A percentile compares a stretch with the other conserved stretches of the same genome.
These are phyloP conservation scores for Blennius ocellaris DNA, from an alignment of 2,113 vertebrate genomes.

Conservation along the genomic window DNA sequence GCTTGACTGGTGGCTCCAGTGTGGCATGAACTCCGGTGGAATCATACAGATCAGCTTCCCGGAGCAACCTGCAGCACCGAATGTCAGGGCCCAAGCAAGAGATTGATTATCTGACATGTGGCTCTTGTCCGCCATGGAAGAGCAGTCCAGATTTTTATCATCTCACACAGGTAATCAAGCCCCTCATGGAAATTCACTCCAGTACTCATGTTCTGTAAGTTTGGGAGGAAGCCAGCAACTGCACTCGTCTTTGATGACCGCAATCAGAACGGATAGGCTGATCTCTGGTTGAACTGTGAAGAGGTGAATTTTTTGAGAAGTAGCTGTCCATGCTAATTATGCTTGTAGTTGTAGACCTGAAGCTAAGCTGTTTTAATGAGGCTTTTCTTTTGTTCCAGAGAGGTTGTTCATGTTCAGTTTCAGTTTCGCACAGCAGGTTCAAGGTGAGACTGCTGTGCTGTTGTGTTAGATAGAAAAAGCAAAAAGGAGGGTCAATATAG, in stretches of 20 bases:
- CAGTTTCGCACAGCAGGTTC: too few species aligned
- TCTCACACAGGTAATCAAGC: neutral
- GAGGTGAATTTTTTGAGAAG: too few species aligned
- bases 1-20: neutral
- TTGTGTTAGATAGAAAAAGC: too few species aligned
- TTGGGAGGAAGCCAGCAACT: neutral
- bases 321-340: too few species aligned
- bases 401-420: too few species aligned
- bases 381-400: too few species aligned
- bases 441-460: too few species aligned
- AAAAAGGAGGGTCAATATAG: too few species aligned
- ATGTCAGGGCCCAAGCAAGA: neutral
- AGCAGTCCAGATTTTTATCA: neutral
- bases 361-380: too few species aligned
- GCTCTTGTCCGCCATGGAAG: neutral
- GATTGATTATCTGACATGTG: neutral
- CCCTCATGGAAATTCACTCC: neutral
- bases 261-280: neutral
- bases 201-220: neutral
- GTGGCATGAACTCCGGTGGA: neutral
- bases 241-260: neutral
- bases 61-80: neutral
- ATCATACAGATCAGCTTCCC: neutral
- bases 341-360: too few species aligned
- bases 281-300: neutral